These are phyloP conservation scores for Fregetta grallaria DNA, from an alignment of 2,113 vertebrate species.

Conservation along the genomic window DNA sequence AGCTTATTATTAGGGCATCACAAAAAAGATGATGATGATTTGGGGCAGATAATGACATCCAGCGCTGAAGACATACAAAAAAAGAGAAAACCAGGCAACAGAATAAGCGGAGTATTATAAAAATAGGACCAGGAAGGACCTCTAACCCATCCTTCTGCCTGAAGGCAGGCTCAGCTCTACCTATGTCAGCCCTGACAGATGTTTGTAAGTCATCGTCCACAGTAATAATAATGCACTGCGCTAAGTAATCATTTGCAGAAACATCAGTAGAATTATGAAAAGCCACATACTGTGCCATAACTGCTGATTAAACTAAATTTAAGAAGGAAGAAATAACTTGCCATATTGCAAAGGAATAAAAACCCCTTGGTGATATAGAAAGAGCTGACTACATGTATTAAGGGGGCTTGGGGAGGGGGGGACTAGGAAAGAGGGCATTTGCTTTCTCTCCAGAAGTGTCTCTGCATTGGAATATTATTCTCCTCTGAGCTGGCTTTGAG, in stretches of 20 bases:
- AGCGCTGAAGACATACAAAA: neutral
- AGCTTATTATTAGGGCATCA: conserved; percentile 31
- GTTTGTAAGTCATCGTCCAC: neutral
- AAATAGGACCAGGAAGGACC: neutral
- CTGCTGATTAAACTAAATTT: conserved; percentile 50
- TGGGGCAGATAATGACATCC: conserved; percentile 17
- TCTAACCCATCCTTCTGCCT: neutral
- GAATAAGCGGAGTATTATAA: neutral
- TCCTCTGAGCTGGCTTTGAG: neutral
- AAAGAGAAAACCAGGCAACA: neutral
- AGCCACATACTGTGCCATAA: conserved; percentile 41
- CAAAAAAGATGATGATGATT: neutral
- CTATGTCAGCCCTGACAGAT: neutral
- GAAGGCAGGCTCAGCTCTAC: neutral
- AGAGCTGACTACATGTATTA: conserved; percentile 1
- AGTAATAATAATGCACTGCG: neutral
- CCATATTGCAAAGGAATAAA: conserved; percentile 48
- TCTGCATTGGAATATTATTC: neutral
- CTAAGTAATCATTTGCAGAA: neutral
- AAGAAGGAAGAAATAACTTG: conserved; percentile 13
- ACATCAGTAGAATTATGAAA: conserved; percentile 2
- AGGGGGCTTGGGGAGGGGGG: neutral
- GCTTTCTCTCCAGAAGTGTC: neutral
- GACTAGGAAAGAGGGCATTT: neutral
- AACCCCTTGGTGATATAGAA: neutral